phyloP scores from a whole-genome alignment of 2,797 vertebrate species.

The Sphenodon punctatus region DNA sequence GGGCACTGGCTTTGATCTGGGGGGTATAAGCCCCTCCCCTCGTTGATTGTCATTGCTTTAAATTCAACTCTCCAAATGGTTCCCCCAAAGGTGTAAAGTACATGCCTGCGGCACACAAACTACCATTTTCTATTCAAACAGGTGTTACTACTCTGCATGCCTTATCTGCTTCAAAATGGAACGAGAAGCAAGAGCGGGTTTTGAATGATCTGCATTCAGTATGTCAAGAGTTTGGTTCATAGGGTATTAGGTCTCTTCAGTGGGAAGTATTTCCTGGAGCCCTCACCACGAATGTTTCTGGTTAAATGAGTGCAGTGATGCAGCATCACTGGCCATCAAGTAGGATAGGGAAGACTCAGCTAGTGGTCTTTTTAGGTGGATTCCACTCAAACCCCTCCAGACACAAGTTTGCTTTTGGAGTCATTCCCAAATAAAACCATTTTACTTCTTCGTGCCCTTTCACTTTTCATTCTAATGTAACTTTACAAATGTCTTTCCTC shows the following conservation, averaged over 20 bases:
- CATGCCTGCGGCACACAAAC: too few species aligned
- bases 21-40: too few species aligned
- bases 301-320: neutral
- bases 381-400: neutral
- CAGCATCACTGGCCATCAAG: too few species aligned
- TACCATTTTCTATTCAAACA: neutral
- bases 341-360: too few species aligned
- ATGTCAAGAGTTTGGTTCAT: neutral
- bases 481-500: too few species aligned
- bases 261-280: neutral
- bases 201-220: neutral
- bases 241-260: neutral
- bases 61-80: too few species aligned
- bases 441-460: neutral
- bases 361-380: neutral
- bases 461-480: neutral
- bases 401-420: neutral
- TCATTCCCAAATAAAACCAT: neutral
- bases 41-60: too few species aligned
- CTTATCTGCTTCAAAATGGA: neutral
- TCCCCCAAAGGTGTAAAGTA: too few species aligned
- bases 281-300: neutral
- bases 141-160: neutral
- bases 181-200: neutral
- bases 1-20: too few species aligned